Conservation (phyloP, 2,797 vertebrate genomes). For the Pampus argenteus region DNA sequence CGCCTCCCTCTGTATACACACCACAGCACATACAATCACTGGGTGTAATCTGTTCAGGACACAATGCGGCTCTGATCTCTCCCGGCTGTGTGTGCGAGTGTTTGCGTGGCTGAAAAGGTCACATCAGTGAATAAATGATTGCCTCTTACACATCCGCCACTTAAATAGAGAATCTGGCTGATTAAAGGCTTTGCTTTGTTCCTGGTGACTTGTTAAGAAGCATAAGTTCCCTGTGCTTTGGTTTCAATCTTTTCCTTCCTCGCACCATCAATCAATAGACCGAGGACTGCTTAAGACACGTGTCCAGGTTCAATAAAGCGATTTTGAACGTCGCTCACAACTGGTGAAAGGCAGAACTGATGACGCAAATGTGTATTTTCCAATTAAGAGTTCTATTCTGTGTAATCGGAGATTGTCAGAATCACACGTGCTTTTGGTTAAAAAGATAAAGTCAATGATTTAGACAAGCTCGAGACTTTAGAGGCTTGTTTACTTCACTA, state of each 20-base stretch:
- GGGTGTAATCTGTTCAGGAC: constrained; percentile 38
- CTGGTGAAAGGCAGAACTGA: neutral
- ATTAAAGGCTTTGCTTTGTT: constrained; percentile 56
- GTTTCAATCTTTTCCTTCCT: constrained; percentile 31
- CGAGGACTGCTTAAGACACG: neutral
- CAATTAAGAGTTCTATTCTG: neutral
- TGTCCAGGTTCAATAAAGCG: constrained; percentile 2
- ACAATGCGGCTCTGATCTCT: constrained; percentile 54
- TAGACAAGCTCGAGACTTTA: neutral
- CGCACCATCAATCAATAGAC: constrained; percentile 19
- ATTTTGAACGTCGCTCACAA: constrained; percentile 5
- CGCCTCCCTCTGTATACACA: neutral
- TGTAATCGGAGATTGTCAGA: too few species aligned
- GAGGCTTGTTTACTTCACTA: neutral
- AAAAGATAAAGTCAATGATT: neutral
- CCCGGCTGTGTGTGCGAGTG: constrained; percentile 16
- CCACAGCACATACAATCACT: constrained; percentile 10
- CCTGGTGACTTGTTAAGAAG: constrained; percentile 51
- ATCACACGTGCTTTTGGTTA: constrained; percentile 9
- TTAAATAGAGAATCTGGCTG: constrained; percentile 41
- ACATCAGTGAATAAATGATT: constrained; percentile 71
- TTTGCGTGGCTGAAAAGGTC: constrained; percentile 66
- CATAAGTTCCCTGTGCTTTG: constrained; percentile 46
- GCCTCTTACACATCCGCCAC: constrained; percentile 53
- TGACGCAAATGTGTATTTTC: neutral